Base-by-base conservation (phyloP, 2,888 invertebrate species). In the Spodoptera picta region DNA sequence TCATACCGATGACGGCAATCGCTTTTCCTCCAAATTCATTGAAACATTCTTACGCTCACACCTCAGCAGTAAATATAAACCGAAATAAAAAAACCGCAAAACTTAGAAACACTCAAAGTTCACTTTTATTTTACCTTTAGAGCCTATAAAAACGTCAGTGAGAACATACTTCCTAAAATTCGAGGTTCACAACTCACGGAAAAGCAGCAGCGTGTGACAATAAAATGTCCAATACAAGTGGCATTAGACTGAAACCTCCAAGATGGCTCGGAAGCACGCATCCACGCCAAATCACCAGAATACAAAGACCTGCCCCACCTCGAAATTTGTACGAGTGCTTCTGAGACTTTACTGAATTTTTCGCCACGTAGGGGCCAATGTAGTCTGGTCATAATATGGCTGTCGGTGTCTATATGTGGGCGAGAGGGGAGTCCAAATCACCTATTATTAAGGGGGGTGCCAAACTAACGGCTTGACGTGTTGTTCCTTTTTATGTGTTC, bases 371-470 rank as follows among this genome's bases (percentile, higher is more conserved):
- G 50, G 73, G 91, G 56, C 86, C 92, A 76, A 60, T 41, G 23
- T 79, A 83, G 9, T 73, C 70, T 90, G 90, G 93, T 73, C 75
- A 63, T 67, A 59, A 64, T 72, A 73, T 59, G 70, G 53, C 71
- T 78, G 82, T 73, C 79, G 73, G 80, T 82, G 81, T 83, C 81
- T 84, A 80, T 85, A 83, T 83, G 86, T 84, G 86, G 85, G 86
- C 66, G 81, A 82, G 73, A 41, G 79, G 73, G 79, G 89, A 88
- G 90, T 90, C 87, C 72, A 88, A 91, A 92, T 92, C 91, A 90
- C 90, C 92, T 90, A 92, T 92, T 92, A 93, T 92, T 92, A 92
- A 88, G 85, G 90, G 91, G 92, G 93, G 93, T 92, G 92, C 90
- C 88, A 91, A 91, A 91, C 88, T 92, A 92, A 93, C 90, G 90